Conservation (phyloP, 2,113 vertebrate genomes). For the Neotoma lepida region DNA sequence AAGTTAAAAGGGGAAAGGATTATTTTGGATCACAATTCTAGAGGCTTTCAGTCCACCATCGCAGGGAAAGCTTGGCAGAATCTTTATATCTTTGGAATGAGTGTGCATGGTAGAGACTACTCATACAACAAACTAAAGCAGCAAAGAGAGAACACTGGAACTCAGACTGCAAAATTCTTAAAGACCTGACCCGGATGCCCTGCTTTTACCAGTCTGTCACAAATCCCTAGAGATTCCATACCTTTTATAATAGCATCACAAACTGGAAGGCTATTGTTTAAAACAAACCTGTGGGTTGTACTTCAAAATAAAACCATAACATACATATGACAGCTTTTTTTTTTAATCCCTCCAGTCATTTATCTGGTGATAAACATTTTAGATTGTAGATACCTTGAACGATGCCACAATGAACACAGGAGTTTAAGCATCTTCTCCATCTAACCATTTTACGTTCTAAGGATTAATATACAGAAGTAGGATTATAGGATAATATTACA, state of each 20-base stretch:
- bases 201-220: neutral
- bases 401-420: neutral
- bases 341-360: neutral
- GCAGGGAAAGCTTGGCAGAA: neutral
- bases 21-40: neutral
- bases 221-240: no score
- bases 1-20: neutral
- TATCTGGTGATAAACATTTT: neutral
- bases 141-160: neutral
- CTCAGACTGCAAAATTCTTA: neutral
- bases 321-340: neutral
- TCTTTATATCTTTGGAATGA: no score
- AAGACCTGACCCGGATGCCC: no score
- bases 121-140: neutral
- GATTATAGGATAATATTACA: neutral
- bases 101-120: neutral
- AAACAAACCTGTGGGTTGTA: neutral
- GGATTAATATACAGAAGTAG: neutral
- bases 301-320: neutral
- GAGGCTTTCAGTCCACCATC: neutral
- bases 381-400: neutral
- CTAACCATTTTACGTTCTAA: neutral
- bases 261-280: neutral
- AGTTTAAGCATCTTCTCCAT: neutral
- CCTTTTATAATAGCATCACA: neutral